A percentile compares a stretch with the other conserved stretches of the same genome.
These are phyloP conservation scores for Zoroaster sp. DNA, from an alignment of 53 echinoderm and acorn worm genomes.

Conservation along the genomic window DNA sequence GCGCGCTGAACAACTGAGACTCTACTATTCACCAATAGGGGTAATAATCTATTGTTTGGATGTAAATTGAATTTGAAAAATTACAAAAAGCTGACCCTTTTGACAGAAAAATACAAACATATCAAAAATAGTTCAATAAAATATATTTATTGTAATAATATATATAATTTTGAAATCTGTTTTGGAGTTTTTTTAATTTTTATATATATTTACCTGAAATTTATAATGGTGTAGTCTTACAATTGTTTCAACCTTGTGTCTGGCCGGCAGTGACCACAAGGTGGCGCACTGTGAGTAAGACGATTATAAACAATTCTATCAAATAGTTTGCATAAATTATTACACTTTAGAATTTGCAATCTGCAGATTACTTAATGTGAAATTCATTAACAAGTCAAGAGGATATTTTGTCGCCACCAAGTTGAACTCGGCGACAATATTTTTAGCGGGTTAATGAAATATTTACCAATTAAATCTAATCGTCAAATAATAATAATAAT, in stretches of 20 bases:
- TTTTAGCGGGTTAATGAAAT: background rate
- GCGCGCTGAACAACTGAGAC: constrained; percentile 2
- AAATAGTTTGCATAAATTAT: constrained; percentile 11
- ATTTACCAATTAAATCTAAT: background rate
- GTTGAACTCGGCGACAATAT: background rate
- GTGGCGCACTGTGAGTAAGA: background rate
- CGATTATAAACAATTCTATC: background rate
- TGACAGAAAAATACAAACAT: too few relatives aligned
- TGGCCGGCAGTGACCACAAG: background rate
- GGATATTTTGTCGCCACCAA: constrained; percentile 1
- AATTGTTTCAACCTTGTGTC: background rate
- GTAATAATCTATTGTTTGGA: background rate
- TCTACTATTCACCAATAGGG: constrained; percentile 18
- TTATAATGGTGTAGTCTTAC: constrained; percentile 1
- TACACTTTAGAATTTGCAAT: background rate
- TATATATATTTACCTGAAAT: background rate
- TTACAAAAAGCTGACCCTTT: background rate
- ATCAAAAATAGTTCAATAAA: too few relatives aligned
- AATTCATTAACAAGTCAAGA: background rate
- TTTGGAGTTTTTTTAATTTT: too few relatives aligned
- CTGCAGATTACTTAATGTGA: background rate
- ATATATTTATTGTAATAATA: too few relatives aligned
- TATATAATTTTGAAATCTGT: too few relatives aligned
- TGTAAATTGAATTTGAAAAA: background rate
- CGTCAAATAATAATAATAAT: background rate